A percentile compares a stretch with the other conserved stretches of the same genome.
Conservation (phyloP, 2,888 invertebrate species). For the Criorhina ranunculi region DNA sequence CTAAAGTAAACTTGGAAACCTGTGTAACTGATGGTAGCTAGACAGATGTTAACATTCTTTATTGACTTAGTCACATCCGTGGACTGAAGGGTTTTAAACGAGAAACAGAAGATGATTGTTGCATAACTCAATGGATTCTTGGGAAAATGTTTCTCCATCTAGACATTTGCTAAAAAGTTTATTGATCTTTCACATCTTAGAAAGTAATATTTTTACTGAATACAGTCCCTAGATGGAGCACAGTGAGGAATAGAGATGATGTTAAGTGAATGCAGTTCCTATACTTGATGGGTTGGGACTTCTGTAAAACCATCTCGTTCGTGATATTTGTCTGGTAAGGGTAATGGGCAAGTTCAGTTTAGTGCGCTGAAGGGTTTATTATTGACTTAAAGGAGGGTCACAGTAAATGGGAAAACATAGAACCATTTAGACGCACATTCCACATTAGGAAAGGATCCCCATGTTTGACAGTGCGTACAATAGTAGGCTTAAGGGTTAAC, state of each 20-base stretch:
- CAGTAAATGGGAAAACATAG: too few species aligned
- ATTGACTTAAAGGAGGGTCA: too few species aligned
- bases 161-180: constrained; percentile 46
- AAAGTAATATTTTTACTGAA: not conserved
- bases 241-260: constrained; percentile 1
- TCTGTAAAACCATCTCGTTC: too few species aligned
- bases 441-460: too few species aligned
- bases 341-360: too few species aligned
- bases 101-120: constrained; percentile 37
- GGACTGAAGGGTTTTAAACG: constrained; percentile 43
- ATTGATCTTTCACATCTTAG: constrained; percentile 22
- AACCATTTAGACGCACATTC: too few species aligned
- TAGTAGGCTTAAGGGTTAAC: too few species aligned
- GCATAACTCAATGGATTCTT: constrained; percentile 42
- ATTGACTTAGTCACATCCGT: constrained; percentile 69
- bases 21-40: constrained; percentile 33
- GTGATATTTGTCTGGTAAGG: too few species aligned
- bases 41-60: constrained; percentile 45
- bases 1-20: constrained; percentile 54
- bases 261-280: too few species aligned
- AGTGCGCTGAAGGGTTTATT: too few species aligned
- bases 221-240: not conserved
- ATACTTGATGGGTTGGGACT: too few species aligned
- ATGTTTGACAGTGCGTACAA: too few species aligned
- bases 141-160: constrained; percentile 15